Percentiles rank a stretch among this genome's conserved stretches.
Evolutionary conservation across 2,113 vertebrate species (phyloP).

Genomic region (Trachemys scripta): DNA sequence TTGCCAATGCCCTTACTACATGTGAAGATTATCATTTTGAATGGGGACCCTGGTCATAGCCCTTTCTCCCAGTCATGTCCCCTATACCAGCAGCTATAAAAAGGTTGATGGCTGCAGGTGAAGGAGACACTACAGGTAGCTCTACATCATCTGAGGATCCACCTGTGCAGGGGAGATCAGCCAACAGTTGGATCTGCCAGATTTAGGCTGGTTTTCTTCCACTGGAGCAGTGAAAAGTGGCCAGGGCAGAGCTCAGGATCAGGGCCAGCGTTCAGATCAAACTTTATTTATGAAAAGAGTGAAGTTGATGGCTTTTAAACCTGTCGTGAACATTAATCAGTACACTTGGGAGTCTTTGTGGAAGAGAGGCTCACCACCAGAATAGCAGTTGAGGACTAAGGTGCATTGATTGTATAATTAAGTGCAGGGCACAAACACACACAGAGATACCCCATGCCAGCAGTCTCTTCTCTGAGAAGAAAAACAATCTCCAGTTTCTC

Average conservation of each 20-base stretch:
- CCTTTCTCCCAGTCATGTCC: background rate
- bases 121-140: background rate
- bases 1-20: background rate
- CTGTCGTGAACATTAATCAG: background rate
- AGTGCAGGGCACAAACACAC: background rate
- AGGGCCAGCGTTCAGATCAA: background rate
- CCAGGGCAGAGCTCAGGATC: slow-evolving; percentile 19
- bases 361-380: background rate
- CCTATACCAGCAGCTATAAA: background rate
- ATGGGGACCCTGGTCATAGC: background rate
- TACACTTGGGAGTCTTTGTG: background rate
- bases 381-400: background rate
- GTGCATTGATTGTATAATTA: background rate
- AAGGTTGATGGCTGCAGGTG: background rate
- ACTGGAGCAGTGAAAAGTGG: background rate
- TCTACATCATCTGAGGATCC: background rate
- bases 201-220: background rate
- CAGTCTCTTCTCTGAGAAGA: background rate
- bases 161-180: background rate
- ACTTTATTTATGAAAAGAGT: background rate
- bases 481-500: background rate
- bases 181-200: background rate
- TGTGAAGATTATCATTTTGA: background rate
- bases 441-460: background rate
- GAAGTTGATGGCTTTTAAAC: background rate